Percentiles rank a stretch among this genome's conserved stretches.
Evolutionary conservation across 2,888 invertebrate genomes (phyloP).

Genomic region (Drosophila formosana): DNA sequence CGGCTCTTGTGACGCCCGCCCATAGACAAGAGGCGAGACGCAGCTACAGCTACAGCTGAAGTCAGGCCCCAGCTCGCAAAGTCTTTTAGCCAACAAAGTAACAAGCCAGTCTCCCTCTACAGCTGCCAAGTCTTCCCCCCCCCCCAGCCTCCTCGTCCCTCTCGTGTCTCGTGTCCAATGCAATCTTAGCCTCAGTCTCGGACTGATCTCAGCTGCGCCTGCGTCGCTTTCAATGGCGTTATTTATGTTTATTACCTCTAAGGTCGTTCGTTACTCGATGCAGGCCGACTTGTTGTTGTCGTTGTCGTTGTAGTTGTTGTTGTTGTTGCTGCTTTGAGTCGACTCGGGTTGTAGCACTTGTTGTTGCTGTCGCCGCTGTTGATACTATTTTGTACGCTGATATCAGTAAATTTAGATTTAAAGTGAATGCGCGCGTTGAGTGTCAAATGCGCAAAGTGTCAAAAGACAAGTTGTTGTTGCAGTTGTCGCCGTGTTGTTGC

Average conservation of each 20-base stretch:
- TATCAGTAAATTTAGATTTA: constrained; percentile 82
- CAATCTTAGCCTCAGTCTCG: constrained; percentile 64
- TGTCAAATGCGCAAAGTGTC: constrained; percentile 81
- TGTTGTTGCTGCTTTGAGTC: constrained; percentile 72
- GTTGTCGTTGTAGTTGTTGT: constrained; percentile 51
- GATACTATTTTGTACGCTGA: constrained; percentile 82
- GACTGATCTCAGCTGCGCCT: constrained; percentile 71
- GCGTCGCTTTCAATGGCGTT: constrained; percentile 81
- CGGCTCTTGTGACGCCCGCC: constrained; percentile 73
- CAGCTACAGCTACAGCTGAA: constrained; percentile 1
- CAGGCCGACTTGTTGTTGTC: constrained; percentile 41
- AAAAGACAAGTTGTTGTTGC: constrained; percentile 69
- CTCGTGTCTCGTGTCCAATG: constrained; percentile 32
- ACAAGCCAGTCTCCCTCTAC: constrained; percentile 43
- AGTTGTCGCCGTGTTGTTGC: constrained; percentile 48
- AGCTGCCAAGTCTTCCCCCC: constrained; percentile 2
- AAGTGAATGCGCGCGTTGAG: constrained; percentile 82
- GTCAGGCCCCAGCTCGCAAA: constrained; percentile 35
- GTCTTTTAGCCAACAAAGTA: constrained; percentile 60
- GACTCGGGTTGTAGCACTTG: constrained; percentile 48
- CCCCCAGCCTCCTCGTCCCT: not conserved
- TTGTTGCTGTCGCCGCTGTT: constrained; percentile 76
- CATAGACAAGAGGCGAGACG: constrained; percentile 56
- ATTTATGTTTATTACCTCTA: constrained; percentile 82
- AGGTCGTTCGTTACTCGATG: constrained; percentile 80